Evolutionary conservation across 1,140 invertebrate species (phyloP).

Genomic region (Lucilia cuprina): DNA sequence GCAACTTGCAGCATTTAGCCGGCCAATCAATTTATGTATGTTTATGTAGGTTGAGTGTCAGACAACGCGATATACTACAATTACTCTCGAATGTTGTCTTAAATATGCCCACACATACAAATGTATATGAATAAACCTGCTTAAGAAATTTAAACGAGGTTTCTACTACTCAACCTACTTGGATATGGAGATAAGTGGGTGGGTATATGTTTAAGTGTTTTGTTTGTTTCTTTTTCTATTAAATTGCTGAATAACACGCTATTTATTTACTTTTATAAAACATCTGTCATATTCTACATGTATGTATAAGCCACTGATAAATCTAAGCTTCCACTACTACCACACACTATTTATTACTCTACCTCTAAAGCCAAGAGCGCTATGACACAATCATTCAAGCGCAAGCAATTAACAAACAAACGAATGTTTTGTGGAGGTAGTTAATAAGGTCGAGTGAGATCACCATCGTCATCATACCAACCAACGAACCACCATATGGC

Average conservation of each 20-base stretch:
- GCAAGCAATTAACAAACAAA: constrained; percentile 18
- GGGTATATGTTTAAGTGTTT: too few species aligned
- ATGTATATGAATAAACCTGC: too few species aligned
- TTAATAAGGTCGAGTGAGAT: constrained; percentile 27
- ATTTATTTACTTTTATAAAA: neutral
- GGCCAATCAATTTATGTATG: too few species aligned
- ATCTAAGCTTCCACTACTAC: neutral
- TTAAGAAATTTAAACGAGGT: too few species aligned
- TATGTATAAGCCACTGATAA: neutral
- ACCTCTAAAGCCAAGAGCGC: neutral
- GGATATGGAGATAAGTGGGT: too few species aligned
- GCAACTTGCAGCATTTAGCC: too few species aligned
- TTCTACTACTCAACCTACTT: too few species aligned
- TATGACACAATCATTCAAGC: constrained; percentile 21
- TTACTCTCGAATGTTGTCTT: neutral
- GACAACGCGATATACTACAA: neutral
- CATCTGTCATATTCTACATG: neutral
- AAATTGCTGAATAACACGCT: neutral
- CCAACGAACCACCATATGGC: constrained; percentile 9
- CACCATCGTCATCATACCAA: neutral
- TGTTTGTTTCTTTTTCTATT: neutral
- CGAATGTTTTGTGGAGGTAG: constrained; percentile 25
- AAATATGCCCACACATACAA: too few species aligned
- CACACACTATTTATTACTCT: neutral
- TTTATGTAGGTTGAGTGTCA: constrained; percentile 20